Percentiles rank a stretch among this genome's conserved stretches.
These are phyloP conservation scores for Pteruthius melanotis DNA, from an alignment of 2,113 vertebrate species.

Conservation along the genomic window DNA sequence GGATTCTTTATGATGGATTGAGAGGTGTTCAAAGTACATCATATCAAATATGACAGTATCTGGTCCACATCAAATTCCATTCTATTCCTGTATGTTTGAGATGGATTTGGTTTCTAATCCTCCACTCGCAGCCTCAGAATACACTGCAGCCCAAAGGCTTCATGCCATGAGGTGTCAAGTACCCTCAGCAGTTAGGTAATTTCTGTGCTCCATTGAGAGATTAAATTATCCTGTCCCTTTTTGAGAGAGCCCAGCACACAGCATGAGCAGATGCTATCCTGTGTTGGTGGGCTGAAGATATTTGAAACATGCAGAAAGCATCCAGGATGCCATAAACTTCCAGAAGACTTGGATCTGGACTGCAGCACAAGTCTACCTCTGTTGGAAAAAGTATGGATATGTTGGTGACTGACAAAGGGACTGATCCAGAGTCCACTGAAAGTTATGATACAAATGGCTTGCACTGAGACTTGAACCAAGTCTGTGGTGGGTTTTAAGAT, in stretches of 20 bases:
- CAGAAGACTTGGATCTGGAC: background rate
- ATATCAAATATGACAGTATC: background rate
- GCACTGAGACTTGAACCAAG: background rate
- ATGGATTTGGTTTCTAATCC: background rate
- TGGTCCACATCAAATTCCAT: background rate
- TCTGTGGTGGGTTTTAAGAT: background rate
- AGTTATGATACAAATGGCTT: background rate
- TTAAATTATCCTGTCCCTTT: background rate
- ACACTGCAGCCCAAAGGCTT: background rate
- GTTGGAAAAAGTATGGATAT: background rate
- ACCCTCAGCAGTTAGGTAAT: background rate
- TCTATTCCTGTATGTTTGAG: background rate
- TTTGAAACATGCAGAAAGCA: background rate
- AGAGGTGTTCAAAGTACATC: background rate
- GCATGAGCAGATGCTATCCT: background rate
- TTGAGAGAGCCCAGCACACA: background rate
- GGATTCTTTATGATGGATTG: background rate
- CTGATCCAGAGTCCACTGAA: background rate
- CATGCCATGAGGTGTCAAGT: background rate
- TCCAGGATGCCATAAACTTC: background rate
- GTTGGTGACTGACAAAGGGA: background rate
- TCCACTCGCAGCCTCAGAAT: background rate
- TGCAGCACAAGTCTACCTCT: background rate
- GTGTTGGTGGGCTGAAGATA: background rate
- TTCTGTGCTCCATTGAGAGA: background rate